Percentiles rank a stretch among this genome's conserved stretches.
These are phyloP conservation scores for Drosophila macrospina DNA, from an alignment of 2,888 invertebrate genomes.

Conservation along the genomic window DNA sequence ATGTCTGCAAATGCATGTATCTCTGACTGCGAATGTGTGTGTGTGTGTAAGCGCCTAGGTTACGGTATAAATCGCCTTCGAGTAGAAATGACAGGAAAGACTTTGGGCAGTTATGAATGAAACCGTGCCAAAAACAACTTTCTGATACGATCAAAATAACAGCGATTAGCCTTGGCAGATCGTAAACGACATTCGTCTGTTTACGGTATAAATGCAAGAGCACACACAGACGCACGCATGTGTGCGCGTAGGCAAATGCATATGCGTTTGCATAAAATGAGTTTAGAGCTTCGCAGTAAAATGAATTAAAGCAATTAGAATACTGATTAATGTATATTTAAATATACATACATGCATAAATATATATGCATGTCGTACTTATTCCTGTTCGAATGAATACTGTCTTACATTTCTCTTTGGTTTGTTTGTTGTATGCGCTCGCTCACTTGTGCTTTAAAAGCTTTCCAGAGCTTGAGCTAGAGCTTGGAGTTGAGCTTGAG, in stretches of 20 bases:
- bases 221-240: background rate
- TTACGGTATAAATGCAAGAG: constrained; percentile 6
- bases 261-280: background rate
- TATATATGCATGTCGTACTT: background rate
- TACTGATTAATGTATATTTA: background rate
- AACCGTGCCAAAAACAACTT: constrained; percentile 43
- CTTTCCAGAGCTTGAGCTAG: constrained; percentile 40
- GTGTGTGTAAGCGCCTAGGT: background rate
- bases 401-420: constrained; percentile 38
- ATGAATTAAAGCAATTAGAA: background rate
- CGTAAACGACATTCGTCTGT: background rate
- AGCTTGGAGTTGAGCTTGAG: constrained; percentile 27
- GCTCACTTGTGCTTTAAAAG: constrained; percentile 28
- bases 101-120: constrained; percentile 31
- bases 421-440: constrained; percentile 3
- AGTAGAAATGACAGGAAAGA: constrained; percentile 41
- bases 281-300: too few species aligned
- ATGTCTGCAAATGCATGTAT: background rate
- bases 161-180: constrained; percentile 17
- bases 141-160: constrained; percentile 33
- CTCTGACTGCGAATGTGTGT: background rate
- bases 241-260: background rate
- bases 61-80: constrained; percentile 18
- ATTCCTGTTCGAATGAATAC: constrained; percentile 22
- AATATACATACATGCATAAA: background rate